These are phyloP conservation scores for Ferdinandea cuprea DNA, from an alignment of 2,888 invertebrate species.

Conservation along the genomic window DNA sequence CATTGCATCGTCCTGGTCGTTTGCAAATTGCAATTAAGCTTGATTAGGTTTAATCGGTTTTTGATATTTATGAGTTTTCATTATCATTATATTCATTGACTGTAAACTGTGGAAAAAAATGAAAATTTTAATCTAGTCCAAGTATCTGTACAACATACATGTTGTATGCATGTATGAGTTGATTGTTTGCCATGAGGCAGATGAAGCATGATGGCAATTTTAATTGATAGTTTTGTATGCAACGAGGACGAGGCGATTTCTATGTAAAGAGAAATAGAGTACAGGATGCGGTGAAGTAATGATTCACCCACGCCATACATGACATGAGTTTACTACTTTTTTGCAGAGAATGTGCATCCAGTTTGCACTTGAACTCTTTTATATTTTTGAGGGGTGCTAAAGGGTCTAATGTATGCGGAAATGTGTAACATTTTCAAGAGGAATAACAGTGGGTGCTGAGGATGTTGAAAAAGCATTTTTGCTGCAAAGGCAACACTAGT, in stretches of 20 bases:
- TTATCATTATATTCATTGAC: slow-evolving; percentile 76
- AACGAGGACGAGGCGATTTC: slow-evolving; percentile 16
- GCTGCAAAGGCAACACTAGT: no score
- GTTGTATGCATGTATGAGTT: neutral
- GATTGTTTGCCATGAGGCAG: slow-evolving; percentile 45
- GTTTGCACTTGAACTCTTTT: slow-evolving; percentile 38
- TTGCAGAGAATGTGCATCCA: neutral
- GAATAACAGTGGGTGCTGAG: no score
- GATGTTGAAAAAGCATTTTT: no score
- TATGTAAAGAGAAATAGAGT: slow-evolving; percentile 26
- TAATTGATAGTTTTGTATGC: slow-evolving; percentile 50
- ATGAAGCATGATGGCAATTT: slow-evolving; percentile 26
- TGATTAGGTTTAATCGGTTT: slow-evolving; percentile 79
- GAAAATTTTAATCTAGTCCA: slow-evolving; percentile 67
- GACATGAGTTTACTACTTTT: neutral
- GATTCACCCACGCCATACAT: neutral
- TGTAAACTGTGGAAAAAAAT: slow-evolving; percentile 73
- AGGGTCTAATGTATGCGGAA: neutral
- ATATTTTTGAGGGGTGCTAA: neutral
- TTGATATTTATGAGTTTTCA: slow-evolving; percentile 79
- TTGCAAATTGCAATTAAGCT: slow-evolving; percentile 78
- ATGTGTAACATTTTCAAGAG: no score
- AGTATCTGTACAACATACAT: no score
- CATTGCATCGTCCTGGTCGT: slow-evolving; percentile 44
- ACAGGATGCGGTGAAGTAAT: slow-evolving; percentile 45